These are phyloP conservation scores for Drosophila greeni DNA, from an alignment of 2,888 invertebrate genomes.

Conservation along the genomic window DNA sequence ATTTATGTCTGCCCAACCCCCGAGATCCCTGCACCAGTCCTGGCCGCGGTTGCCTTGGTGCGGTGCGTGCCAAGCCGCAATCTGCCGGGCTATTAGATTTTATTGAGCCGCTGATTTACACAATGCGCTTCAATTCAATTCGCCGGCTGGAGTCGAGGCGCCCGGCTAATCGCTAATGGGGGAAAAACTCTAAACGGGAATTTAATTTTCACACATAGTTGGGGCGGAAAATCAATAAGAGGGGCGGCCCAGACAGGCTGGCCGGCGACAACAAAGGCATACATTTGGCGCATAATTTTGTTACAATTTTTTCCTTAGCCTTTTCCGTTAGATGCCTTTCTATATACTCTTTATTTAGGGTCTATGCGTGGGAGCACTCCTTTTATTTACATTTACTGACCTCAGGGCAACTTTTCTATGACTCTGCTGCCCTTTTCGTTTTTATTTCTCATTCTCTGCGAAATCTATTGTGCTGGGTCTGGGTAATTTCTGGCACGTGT, in stretches of 20 bases:
- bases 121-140: constrained; percentile 70
- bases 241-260: constrained; percentile 22
- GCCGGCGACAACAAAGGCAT: constrained; percentile 45
- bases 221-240: constrained; percentile 55
- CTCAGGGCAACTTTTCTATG: constrained; percentile 31
- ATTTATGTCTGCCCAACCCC: constrained; percentile 54
- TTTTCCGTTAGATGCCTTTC: constrained; percentile 45
- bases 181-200: constrained; percentile 54
- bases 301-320: constrained; percentile 45
- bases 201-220: constrained; percentile 70
- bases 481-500: constrained; percentile 65
- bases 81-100: constrained; percentile 70
- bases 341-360: constrained; percentile 5
- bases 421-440: constrained; percentile 12
- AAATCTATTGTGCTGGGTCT: constrained; percentile 29
- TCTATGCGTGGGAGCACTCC: constrained; percentile 32
- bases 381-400: constrained; percentile 69
- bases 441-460: background rate
- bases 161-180: constrained; percentile 4
- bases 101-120: constrained; percentile 73
- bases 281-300: constrained; percentile 67
- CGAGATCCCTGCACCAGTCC: constrained; percentile 25
- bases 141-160: constrained; percentile 18
- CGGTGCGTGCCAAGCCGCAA: constrained; percentile 66
- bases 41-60: constrained; percentile 13